These are phyloP conservation scores for Andrena fulva DNA, from an alignment of 2,888 invertebrate species.

Conservation along the genomic window DNA sequence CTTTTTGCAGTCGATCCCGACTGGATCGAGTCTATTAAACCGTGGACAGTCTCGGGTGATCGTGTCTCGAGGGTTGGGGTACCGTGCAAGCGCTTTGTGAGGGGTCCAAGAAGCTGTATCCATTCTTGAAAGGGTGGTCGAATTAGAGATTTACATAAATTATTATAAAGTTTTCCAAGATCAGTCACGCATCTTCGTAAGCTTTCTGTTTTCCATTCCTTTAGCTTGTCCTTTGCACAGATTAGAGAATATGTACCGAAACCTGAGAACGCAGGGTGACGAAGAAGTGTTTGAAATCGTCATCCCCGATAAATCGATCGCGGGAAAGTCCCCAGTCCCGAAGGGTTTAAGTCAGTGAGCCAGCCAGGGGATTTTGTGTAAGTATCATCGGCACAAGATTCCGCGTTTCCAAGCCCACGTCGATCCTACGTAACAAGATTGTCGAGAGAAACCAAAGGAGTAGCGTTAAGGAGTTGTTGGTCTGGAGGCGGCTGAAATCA, in stretches of 20 bases:
- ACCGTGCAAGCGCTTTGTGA: neutral
- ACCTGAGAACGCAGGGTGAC: neutral
- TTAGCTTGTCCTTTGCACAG: no score
- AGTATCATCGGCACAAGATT: slow-evolving; percentile 52
- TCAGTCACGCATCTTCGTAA: no score
- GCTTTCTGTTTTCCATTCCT: no score
- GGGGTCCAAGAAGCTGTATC: no score
- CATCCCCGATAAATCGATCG: neutral
- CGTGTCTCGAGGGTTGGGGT: neutral
- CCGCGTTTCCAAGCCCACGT: slow-evolving; percentile 40
- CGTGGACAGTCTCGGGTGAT: neutral
- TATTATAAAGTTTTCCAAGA: no score
- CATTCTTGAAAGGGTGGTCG: no score
- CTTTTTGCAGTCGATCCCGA: slow-evolving; percentile 7
- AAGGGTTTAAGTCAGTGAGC: slow-evolving; percentile 10
- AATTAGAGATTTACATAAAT: no score
- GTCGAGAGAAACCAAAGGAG: slow-evolving; percentile 83
- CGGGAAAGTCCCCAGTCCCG: neutral
- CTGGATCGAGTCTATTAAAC: slow-evolving; percentile 7
- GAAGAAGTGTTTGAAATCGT: neutral
- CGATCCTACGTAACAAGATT: slow-evolving; percentile 80
- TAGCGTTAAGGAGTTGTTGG: slow-evolving; percentile 79
- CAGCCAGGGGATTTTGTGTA: slow-evolving; percentile 35
- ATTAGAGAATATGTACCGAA: neutral
- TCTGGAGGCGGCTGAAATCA: slow-evolving; percentile 79